These are phyloP conservation scores for Spodoptera picta DNA, from an alignment of 2,888 invertebrate genomes.

Conservation along the genomic window DNA sequence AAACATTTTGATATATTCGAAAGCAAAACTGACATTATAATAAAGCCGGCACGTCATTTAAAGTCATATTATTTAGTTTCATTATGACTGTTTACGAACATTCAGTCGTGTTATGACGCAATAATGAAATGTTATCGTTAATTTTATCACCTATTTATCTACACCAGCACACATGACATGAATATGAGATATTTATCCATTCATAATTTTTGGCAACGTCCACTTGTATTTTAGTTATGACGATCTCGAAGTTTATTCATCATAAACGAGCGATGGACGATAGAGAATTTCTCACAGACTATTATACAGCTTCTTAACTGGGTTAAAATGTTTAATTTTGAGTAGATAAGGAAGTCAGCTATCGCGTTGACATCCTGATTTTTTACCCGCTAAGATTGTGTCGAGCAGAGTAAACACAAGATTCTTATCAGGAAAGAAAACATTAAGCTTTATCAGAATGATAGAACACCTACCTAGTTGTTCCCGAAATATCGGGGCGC, in stretches of 20 bases:
- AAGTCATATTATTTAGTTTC: slow-evolving; percentile 53
- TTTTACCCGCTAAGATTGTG: slow-evolving; percentile 77
- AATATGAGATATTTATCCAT: slow-evolving; percentile 45
- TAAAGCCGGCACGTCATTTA: slow-evolving; percentile 49
- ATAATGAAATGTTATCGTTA: slow-evolving; percentile 50
- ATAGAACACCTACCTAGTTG: slow-evolving; percentile 67
- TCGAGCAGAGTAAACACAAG: slow-evolving; percentile 75
- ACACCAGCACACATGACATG: slow-evolving; percentile 28
- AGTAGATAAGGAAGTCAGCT: slow-evolving; percentile 65
- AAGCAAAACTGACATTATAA: slow-evolving; percentile 38
- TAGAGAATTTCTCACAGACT: slow-evolving; percentile 19
- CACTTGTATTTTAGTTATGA: slow-evolving; percentile 28
- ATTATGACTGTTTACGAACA: slow-evolving; percentile 48
- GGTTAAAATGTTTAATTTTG: slow-evolving; percentile 49
- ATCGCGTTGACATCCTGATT: slow-evolving; percentile 80
- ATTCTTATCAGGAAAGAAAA: slow-evolving; percentile 77
- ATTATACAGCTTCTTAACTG: slow-evolving; percentile 39
- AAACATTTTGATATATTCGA: slow-evolving; percentile 27
- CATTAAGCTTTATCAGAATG: slow-evolving; percentile 75
- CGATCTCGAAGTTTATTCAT: slow-evolving; percentile 24
- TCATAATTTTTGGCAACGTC: slow-evolving; percentile 53
- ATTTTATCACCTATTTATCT: slow-evolving; percentile 49
- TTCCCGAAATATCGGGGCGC: slow-evolving; percentile 42
- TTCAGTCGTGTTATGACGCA: slow-evolving; percentile 58
- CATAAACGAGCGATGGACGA: slow-evolving; percentile 23